Base-by-base conservation (phyloP, 2,888 invertebrate species). In the Entomobrya multifasciata region DNA sequence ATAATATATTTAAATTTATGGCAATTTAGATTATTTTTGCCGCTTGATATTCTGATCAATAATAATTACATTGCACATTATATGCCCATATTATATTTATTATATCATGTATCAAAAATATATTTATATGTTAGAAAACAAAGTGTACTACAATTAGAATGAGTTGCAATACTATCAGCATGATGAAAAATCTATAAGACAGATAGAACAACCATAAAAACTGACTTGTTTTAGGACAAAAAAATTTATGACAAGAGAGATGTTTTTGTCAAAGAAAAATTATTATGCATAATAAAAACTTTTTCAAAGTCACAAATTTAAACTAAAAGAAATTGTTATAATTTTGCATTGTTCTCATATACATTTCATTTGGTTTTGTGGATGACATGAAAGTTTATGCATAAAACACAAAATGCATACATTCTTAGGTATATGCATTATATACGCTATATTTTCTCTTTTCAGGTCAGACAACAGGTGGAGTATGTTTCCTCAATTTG, bases 381-480 rank as follows among this genome's bases (percentile, higher is more conserved):
- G 36, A 36, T 36, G 36, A 36, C 36, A 8, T 36, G 36, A 36
- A 36, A 36, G 8, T 36, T n/a, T n/a, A n/a, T 36, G 36, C 36
- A 36, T 8, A 8, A 4, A 6, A 36, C 8, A 8, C 4, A 36
- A 36, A 8, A 4, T 36, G 8, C 36, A 36, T 8, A 36, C 8
- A 8, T 8, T 36, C 4, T 8, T 4, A 36, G 36, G 4, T 36
- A 36, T 36, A 8, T 36, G 36, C 36, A 49, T 4, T 49, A n/a
- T 15, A n/a, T 10, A 49, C n/a, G n/a, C n/a, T n/a, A 49, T 15
- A 49, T 30, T 27, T 47, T 15, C 44, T 49, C 10, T 47, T 70
- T 49, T 47, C 49, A 49, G 49, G 27, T 47, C 70, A 70, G 8
- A 70, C 70, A 70, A 70, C 70, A 70, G 70, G 70, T 70, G 70